phyloP scores from a whole-genome alignment of 2,888 invertebrate species.

The Desoria tigrina region DNA sequence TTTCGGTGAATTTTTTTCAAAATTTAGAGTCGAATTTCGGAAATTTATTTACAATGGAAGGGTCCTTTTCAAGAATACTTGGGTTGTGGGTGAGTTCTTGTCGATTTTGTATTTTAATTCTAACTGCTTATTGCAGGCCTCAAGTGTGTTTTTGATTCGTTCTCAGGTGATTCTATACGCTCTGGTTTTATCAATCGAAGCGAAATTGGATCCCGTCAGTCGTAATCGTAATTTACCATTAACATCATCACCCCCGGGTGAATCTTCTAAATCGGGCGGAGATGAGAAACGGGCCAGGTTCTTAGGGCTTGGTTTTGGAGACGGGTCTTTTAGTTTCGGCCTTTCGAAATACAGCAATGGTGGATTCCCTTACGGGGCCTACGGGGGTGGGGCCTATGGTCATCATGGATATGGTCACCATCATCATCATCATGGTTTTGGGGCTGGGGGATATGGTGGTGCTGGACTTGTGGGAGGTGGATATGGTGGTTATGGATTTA shows the following conservation, averaged over 20 bases:
- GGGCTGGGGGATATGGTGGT: not conserved
- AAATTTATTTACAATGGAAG: too few relatives aligned
- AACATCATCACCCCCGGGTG: too few relatives aligned
- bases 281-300: slow-evolving; percentile 13
- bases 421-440: slow-evolving; percentile 12
- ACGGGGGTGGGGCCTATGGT: not conserved
- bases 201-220: too few relatives aligned
- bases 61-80: too few relatives aligned
- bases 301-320: slow-evolving; percentile 7
- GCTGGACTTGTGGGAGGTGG: not conserved
- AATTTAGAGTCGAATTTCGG: too few relatives aligned
- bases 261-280: too few relatives aligned
- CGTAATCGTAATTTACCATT: too few relatives aligned
- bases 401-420: slow-evolving; percentile 3
- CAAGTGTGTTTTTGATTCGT: not conserved
- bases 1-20: too few relatives aligned
- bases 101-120: not conserved
- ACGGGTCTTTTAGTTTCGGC: slow-evolving; percentile 10
- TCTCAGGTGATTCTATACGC: not conserved
- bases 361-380: too few relatives aligned
- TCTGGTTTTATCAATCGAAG: too few relatives aligned
- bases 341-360: not conserved
- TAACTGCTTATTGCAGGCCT: not conserved
- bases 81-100: too few relatives aligned
- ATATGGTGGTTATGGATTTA: too few relatives aligned